Conservation (phyloP, 1,140 invertebrate genomes). For the Cotesia chilonis region DNA sequence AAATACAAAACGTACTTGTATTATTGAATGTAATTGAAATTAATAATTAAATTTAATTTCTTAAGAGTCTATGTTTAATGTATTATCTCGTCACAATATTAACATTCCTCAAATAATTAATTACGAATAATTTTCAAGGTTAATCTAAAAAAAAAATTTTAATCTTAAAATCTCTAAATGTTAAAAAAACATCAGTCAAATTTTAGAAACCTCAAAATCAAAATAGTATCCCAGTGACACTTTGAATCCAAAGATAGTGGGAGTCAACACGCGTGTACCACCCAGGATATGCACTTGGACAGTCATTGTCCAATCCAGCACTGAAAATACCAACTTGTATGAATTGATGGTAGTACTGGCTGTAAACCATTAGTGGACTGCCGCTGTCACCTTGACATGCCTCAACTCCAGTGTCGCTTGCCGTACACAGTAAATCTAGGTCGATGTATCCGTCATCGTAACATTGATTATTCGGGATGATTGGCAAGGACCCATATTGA, state of each 20-base stretch:
- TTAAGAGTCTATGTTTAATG: no score
- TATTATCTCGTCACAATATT: no score
- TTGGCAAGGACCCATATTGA: not conserved
- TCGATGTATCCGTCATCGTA: not conserved
- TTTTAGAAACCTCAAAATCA: not conserved
- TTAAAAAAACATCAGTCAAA: no score
- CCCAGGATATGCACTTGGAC: conserved; percentile 44
- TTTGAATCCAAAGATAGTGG: conserved; percentile 27
- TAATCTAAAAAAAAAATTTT: no score
- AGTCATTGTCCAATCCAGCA: conserved; percentile 43
- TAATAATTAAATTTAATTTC: no score
- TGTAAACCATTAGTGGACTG: conserved; percentile 41
- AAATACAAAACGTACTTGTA: no score
- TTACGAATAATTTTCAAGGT: no score
- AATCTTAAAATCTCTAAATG: no score
- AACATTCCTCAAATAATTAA: no score
- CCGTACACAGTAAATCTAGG: not conserved
- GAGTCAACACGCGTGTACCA: conserved; percentile 40
- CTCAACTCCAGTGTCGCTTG: not conserved
- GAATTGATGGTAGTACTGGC: conserved; percentile 4
- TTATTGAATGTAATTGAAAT: no score
- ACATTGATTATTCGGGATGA: not conserved
- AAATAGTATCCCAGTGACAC: conserved; percentile 30
- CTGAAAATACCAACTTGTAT: conserved; percentile 49
- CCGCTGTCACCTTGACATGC: conserved; percentile 45